Evolutionary conservation across 2,888 invertebrate species (phyloP), one percentile per base, ranked within the genome.

Genomic region (Xestia rhomboidea): DNA sequence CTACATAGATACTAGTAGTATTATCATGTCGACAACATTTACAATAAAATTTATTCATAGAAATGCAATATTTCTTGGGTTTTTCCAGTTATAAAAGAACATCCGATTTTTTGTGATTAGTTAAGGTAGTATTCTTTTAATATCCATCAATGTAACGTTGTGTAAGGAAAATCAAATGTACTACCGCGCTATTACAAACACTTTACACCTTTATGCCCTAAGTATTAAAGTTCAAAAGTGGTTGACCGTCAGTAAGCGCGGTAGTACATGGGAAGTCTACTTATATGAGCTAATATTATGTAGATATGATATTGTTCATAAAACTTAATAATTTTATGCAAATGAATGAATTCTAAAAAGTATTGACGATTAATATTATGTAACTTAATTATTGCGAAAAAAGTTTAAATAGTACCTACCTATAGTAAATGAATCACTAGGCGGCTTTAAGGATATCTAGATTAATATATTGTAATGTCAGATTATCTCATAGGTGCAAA

Each of bases 41-140:
- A 27, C 27, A 44, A 34, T 34, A 34, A 4, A 34, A 21, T 5
- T 3, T 49, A 44, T 46, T 30, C 7, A 38, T 46, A 46, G 11
- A 57, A 74, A 10, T 15, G 13, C 13, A 74, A 30, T 6, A 41
- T 34, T 18, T 18, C 27, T 38, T 38, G 0, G 8, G 18, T 0
- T 24, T 27, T 63, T 68, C 2, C 21, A 30, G 5, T 21, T 46
- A 15, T n/a, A n/a, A 63, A 68, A 63, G 2, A 38, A 62, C 21
- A 44, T 1, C 21, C 21, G 11, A 76, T 68, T 62, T 68, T 54
- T 10, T 30, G 13, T 64, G 30, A 49, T 69, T 30, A 77, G 64
- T 69, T 64, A 54, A 46, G n/a, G 30, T 10, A 18, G 27, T 38
- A 21, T 67, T 51, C 18, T 2, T 24, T 6, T 27, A 18, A 30